Conservation (phyloP, 1,140 invertebrate genomes). For the Pinna nobilis region DNA sequence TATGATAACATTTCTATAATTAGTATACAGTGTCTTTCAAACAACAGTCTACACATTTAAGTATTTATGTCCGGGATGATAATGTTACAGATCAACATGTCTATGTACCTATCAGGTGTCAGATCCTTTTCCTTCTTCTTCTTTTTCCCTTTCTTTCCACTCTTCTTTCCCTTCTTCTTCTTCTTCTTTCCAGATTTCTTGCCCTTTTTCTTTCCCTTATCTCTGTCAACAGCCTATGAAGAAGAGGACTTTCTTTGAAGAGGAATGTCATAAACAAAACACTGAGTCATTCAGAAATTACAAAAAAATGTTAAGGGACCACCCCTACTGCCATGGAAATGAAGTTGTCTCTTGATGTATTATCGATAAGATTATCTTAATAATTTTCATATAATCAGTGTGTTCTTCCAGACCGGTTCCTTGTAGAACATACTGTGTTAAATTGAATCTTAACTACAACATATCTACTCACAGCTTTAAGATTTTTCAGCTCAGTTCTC, state of each 20-base stretch:
- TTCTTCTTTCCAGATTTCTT: conserved; percentile 76
- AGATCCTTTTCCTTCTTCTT: conserved; percentile 95
- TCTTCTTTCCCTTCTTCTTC: conserved; percentile 86
- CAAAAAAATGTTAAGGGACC: too few species aligned
- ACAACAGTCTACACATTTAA: neutral
- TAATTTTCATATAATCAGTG: too few species aligned
- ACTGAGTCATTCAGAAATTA: too few species aligned
- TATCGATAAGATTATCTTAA: too few species aligned
- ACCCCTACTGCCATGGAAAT: too few species aligned
- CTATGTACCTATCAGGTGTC: conserved; percentile 84
- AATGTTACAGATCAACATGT: neutral
- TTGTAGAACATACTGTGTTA: too few species aligned
- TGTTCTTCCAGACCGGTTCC: too few species aligned
- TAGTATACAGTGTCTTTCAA: neutral
- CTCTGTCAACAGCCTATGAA: conserved; percentile 82
- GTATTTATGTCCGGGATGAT: neutral
- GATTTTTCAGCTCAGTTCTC: conserved; percentile 86
- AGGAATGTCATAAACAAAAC: too few species aligned
- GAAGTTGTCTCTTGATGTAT: too few species aligned
- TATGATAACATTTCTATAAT: too few species aligned
- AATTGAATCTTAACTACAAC: neutral
- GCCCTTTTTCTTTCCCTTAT: conserved; percentile 78
- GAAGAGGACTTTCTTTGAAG: neutral
- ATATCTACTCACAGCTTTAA: conserved; percentile 79
- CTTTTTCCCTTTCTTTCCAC: conserved; percentile 77